Evolutionary conservation across 2,888 invertebrate species (phyloP).

Genomic region (Eristalis intricaria): DNA sequence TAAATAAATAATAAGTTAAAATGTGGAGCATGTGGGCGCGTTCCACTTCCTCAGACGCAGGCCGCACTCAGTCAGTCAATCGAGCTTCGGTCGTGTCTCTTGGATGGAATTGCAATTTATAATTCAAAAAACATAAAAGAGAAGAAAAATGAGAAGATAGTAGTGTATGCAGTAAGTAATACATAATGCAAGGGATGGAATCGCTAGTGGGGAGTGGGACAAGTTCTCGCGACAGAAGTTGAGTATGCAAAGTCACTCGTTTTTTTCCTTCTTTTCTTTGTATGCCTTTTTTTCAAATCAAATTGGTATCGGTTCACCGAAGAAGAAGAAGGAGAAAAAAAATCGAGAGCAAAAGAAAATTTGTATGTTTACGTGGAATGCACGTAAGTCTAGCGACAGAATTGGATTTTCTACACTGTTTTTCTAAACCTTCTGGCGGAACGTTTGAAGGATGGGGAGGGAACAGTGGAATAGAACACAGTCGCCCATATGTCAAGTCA

Average conservation of each 20-base stretch:
- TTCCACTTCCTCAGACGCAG: slow-evolving; percentile 66
- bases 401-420: slow-evolving; percentile 20
- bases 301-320: slow-evolving; percentile 26
- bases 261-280: neutral
- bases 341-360: slow-evolving; percentile 8
- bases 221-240: slow-evolving; percentile 45
- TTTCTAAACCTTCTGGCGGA: neutral
- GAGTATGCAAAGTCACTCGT: slow-evolving; percentile 47
- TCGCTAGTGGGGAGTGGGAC: neutral
- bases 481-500: neutral
- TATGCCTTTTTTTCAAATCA: neutral
- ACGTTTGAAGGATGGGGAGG: neutral
- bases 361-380: slow-evolving; percentile 8
- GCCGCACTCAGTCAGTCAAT: slow-evolving; percentile 59
- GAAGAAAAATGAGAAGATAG: slow-evolving; percentile 28
- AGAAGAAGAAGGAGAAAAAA: neutral
- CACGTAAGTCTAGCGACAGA: slow-evolving; percentile 2
- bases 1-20: slow-evolving; percentile 25
- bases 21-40: slow-evolving; percentile 72
- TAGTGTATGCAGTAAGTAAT: neutral
- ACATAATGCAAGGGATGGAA: slow-evolving; percentile 36
- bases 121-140: slow-evolving; percentile 30
- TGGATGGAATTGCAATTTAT: slow-evolving; percentile 53
- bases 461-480: slow-evolving; percentile 13
- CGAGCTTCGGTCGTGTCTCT: slow-evolving; percentile 41